Conservation (phyloP, 1,140 invertebrate genomes). For the Drosophila willistoni region DNA sequence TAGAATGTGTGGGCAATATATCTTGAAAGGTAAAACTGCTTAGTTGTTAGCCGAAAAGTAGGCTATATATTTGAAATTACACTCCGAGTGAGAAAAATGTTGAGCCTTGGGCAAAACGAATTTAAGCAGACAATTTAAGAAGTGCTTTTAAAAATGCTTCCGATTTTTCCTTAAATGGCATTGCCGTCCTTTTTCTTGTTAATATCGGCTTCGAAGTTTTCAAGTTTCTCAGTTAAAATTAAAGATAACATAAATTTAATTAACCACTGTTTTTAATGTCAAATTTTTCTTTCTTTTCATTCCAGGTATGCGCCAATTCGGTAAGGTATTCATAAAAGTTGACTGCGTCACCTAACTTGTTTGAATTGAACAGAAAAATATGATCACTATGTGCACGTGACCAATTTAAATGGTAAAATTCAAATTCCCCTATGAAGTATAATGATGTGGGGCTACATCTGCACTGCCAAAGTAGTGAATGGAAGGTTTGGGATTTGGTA, state of each 20-base stretch:
- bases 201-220: too few relatives aligned
- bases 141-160: background rate
- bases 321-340: too few relatives aligned
- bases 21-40: slow-evolving; percentile 40
- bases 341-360: background rate
- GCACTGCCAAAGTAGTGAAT: slow-evolving; percentile 2
- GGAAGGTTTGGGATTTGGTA: background rate
- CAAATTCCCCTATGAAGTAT: slow-evolving; percentile 36
- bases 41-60: slow-evolving; percentile 28
- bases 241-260: too few relatives aligned
- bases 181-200: too few relatives aligned
- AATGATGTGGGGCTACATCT: slow-evolving; percentile 33
- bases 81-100: slow-evolving; percentile 22
- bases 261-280: too few relatives aligned
- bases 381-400: background rate
- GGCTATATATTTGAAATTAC: slow-evolving; percentile 51
- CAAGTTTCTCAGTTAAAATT: too few relatives aligned
- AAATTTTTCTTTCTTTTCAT: background rate
- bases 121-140: background rate
- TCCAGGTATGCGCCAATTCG: background rate
- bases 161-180: too few relatives aligned
- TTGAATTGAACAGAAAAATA: slow-evolving; percentile 1
- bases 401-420: slow-evolving; percentile 16
- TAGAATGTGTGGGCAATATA: slow-evolving; percentile 17
- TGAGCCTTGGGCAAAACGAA: background rate